Evolutionary conservation across 2,888 invertebrate species (phyloP).

Genomic region (Artemia sinica): DNA sequence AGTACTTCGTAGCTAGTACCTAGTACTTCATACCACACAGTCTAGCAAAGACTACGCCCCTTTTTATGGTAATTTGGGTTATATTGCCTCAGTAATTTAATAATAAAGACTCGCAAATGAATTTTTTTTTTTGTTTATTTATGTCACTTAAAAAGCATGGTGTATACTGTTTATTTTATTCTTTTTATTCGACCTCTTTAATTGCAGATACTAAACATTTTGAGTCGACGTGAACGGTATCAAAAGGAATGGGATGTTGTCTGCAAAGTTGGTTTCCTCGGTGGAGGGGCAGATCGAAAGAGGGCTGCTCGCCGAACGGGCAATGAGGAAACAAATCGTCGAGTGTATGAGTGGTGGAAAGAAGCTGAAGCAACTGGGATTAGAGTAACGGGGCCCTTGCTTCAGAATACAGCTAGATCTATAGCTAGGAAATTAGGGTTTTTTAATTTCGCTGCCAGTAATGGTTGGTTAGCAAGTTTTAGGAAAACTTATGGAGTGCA

Average conservation of each 20-base stretch:
- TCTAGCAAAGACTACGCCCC: too few relatives aligned
- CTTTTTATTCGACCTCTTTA: background rate
- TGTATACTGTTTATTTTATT: too few relatives aligned
- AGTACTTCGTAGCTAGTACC: too few relatives aligned
- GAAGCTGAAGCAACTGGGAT: constrained; percentile 11
- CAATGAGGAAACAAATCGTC: constrained; percentile 21
- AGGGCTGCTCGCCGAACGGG: constrained; percentile 19
- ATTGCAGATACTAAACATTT: constrained; percentile 22
- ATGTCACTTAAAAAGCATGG: too few relatives aligned
- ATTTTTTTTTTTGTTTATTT: too few relatives aligned
- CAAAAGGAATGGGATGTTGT: constrained; percentile 18
- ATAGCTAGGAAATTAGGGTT: constrained; percentile 19
- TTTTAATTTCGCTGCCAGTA: constrained; percentile 20
- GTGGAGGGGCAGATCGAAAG: constrained; percentile 15
- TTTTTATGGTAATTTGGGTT: too few relatives aligned
- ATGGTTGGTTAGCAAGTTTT: constrained; percentile 22
- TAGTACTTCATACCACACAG: too few relatives aligned
- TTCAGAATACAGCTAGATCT: constrained; percentile 18
- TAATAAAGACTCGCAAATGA: too few relatives aligned
- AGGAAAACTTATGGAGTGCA: constrained; percentile 13
- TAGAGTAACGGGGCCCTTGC: constrained; percentile 20
- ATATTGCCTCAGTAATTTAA: too few relatives aligned
- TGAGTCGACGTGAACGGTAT: constrained; percentile 18
- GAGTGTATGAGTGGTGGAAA: constrained; percentile 20
- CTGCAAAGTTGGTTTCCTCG: constrained; percentile 8